Evolutionary conservation across 2,888 invertebrate species (phyloP), one percentile per base, ranked within the genome.

Genomic region (Diplolepis rosae): DNA sequence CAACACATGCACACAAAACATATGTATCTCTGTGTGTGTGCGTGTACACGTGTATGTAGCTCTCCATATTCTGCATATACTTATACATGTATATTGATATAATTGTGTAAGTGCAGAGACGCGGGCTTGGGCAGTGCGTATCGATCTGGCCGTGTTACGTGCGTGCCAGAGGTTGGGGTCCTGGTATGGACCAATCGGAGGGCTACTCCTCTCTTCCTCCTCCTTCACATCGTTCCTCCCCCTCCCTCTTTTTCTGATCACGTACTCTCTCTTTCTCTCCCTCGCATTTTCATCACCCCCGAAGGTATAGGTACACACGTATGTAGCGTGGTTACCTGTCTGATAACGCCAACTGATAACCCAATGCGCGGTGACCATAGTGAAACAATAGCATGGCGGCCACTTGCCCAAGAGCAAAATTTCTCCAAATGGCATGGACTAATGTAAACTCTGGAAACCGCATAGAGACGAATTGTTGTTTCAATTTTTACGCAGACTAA

Each of bases 91-190:
- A 28, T n/a, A 27, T n/a, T 32, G 32, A 52, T 45, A 69, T 66
- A 28, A n/a, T 35, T 50, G 72, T 71, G 66, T 72, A 39, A 72
- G 77, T 75, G 73, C 65, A 70, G 71, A 74, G 70, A 77, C 74
- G 76, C 67, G 76, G 73, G 84, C 83, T 87, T 87, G 88, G 88
- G 84, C 88, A 88, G 88, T 88, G 88, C 88, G 88, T 88, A 88
- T 88, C 88, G 88, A 88, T 88, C 88, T 84, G 85, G 85, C 85
- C 82, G 84, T 81, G 84, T 87, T 85, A 84, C 84, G 85, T 86
- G 86, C 85, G 87, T 85, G 86, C 82, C 83, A 82, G 84, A 85
- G 85, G 84, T 85, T 86, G 86, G 85, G 84, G 85, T 84, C 84
- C 84, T 76, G 83, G 82, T 77, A 77, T 83, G 86, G 88, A 88